Evolutionary conservation across 1,140 invertebrate species (phyloP).

Genomic region (Drosophila ambigua): DNA sequence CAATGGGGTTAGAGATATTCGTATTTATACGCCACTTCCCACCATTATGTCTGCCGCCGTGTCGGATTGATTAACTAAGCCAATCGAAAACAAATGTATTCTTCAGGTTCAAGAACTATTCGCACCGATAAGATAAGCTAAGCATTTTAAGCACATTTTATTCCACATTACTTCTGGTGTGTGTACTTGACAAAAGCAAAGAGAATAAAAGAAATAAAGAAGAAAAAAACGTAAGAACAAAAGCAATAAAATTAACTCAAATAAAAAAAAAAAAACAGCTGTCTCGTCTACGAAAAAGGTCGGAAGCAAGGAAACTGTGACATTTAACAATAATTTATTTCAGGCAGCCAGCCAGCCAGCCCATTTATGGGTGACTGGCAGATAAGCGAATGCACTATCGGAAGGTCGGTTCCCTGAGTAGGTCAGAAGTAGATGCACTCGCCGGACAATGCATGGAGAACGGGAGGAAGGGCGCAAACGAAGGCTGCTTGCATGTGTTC

Average conservation of each 20-base stretch:
- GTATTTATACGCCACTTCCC: constrained; percentile 5
- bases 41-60: constrained; percentile 3
- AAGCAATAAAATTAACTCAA: constrained; percentile 20
- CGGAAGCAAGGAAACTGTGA: constrained; percentile 26
- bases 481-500: no score
- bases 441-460: background rate
- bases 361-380: constrained; percentile 36
- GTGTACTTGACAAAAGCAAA: background rate
- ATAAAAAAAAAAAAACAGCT: constrained; percentile 16
- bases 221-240: constrained; percentile 5
- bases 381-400: constrained; percentile 33
- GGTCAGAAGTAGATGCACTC: constrained; percentile 26
- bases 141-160: constrained; percentile 20
- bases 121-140: constrained; percentile 47
- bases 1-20: constrained; percentile 15
- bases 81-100: constrained; percentile 6
- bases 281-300: constrained; percentile 12
- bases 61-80: background rate
- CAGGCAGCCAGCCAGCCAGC: background rate
- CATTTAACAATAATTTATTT: constrained; percentile 26
- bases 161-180: background rate
- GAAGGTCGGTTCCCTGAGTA: constrained; percentile 22
- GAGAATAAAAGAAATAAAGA: no score
- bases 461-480: no score
- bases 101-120: constrained; percentile 48